A percentile compares a stretch with the other conserved stretches of the same genome.
Evolutionary conservation across 2,797 vertebrate genomes (phyloP).

Genomic region (Etheostoma nigrum): DNA sequence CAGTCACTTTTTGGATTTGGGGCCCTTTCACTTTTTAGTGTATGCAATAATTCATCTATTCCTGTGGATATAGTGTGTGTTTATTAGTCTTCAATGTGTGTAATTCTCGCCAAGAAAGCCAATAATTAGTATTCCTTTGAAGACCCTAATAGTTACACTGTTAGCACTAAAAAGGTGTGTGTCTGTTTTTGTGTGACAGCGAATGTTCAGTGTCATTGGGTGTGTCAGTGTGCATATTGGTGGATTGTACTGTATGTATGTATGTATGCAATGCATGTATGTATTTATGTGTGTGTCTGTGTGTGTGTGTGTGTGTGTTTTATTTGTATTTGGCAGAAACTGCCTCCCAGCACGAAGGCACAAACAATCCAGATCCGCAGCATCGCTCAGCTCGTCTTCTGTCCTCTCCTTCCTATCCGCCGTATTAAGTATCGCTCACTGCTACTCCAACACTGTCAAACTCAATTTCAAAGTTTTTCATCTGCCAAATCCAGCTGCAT

Average conservation of each 20-base stretch:
- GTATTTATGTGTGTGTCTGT: no score
- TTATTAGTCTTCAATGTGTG: no score
- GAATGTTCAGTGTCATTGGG: conserved; percentile 36
- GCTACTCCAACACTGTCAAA: conserved; percentile 70
- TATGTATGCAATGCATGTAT: no score
- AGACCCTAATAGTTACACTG: neutral
- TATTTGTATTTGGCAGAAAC: conserved; percentile 48
- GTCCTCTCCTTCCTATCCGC: conserved; percentile 55
- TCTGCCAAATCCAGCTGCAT: conserved; percentile 76
- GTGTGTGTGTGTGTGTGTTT: conserved; percentile 10
- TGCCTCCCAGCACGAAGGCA: conserved; percentile 44
- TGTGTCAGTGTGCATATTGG: conserved; percentile 21
- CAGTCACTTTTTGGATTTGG: conserved; percentile 1
- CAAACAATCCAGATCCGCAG: conserved; percentile 49
- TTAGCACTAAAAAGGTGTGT: neutral
- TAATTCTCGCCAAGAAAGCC: neutral
- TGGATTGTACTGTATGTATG: conserved; percentile 7
- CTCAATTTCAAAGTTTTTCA: conserved; percentile 74
- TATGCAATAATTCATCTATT: conserved; percentile 24
- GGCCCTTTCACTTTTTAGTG: neutral
- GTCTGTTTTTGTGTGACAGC: conserved; percentile 5
- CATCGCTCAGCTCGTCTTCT: conserved; percentile 64
- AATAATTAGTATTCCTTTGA: neutral
- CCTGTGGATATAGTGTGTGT: neutral
- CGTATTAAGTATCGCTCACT: conserved; percentile 66